These are phyloP conservation scores for Drosophila yooni DNA, from an alignment of 2,888 invertebrate species.

Conservation along the genomic window DNA sequence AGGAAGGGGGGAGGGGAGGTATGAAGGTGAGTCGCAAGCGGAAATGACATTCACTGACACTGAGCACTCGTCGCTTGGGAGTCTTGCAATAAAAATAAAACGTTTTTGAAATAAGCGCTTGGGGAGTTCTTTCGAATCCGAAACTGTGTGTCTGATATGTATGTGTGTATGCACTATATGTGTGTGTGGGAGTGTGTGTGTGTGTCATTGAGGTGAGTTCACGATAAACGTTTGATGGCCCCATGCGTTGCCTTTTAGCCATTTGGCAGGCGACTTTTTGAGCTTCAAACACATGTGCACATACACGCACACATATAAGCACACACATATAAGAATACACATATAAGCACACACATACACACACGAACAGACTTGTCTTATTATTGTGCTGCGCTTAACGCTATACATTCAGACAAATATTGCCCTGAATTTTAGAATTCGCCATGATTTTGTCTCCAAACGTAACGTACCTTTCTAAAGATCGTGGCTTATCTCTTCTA, in stretches of 20 bases:
- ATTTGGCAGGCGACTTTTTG: conserved; percentile 46
- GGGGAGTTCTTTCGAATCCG: conserved; percentile 52
- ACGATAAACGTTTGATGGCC: conserved; percentile 58
- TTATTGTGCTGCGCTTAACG: background rate
- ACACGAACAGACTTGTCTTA: background rate
- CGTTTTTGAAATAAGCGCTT: conserved; percentile 78
- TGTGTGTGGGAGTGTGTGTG: conserved; percentile 7
- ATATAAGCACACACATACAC: background rate
- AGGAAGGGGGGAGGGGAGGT: background rate
- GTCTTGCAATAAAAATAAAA: conserved; percentile 79
- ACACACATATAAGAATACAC: too few species aligned
- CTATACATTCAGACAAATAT: background rate
- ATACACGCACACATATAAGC: background rate
- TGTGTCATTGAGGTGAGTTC: conserved; percentile 41
- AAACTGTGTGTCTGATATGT: background rate
- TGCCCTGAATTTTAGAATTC: background rate
- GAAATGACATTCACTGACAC: conserved; percentile 79
- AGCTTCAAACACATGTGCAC: conserved; percentile 12
- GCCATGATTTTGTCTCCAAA: background rate
- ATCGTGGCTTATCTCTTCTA: background rate
- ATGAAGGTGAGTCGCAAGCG: conserved; percentile 30
- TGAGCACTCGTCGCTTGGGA: conserved; percentile 76
- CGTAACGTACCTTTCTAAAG: background rate
- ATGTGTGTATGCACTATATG: conserved; percentile 1
- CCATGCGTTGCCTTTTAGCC: conserved; percentile 26